Conservation (phyloP, 2,888 invertebrate species). For the Balanococcus diminutus region DNA sequence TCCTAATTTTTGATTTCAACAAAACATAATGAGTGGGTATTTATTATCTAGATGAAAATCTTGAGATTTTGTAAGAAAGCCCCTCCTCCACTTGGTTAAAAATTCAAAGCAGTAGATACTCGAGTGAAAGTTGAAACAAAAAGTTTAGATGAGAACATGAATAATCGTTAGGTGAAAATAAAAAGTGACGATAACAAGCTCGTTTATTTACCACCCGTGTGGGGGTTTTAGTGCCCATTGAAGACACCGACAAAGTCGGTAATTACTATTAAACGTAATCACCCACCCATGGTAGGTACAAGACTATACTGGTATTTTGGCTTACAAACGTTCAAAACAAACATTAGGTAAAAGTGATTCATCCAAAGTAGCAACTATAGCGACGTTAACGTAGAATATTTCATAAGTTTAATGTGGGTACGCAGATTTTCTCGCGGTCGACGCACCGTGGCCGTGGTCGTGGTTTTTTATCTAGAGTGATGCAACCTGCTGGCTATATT, state of each 20-base stretch:
- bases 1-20: no score
- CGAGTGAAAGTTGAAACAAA: not conserved
- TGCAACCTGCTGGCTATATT: not conserved
- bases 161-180: not conserved
- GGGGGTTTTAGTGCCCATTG: not conserved
- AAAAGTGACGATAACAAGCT: not conserved
- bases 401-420: not conserved
- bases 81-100: no score
- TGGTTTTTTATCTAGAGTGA: not conserved
- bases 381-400: not conserved
- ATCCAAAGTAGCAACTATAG: not conserved
- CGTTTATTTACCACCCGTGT: not conserved
- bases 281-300: not conserved
- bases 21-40: no score
- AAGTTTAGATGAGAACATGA: not conserved
- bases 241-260: not conserved
- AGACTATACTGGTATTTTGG: not conserved
- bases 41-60: no score
- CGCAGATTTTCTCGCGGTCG: not conserved
- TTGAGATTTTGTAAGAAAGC: no score
- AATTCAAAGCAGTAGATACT: not conserved
- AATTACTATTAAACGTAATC: conserved; percentile 5
- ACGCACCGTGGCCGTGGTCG: not conserved
- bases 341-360: not conserved
- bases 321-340: not conserved